Evolutionary conservation across 2,888 invertebrate genomes (phyloP), one percentile per base, ranked within the genome.

Genomic region (Graphium colonna): DNA sequence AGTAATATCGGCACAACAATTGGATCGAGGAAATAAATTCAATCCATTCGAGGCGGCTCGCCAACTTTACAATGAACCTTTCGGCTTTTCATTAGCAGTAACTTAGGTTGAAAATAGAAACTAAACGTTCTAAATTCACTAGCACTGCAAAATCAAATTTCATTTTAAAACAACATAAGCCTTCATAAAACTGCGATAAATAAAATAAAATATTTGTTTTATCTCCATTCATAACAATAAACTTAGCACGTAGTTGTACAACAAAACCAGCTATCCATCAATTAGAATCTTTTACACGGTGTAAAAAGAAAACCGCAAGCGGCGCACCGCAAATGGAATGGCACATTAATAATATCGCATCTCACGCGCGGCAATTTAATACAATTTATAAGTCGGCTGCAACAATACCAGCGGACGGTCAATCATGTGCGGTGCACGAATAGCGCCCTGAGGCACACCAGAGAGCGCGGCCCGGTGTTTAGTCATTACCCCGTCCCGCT

Each of bases 71-170:
- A 79, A 65, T 65, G 74, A 63, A 54, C 55, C 58, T 59, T 72
- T 68, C 62, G 74, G 75, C 69, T 76, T 85, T 82, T 79, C 80
- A 82, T 82, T 84, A 80, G 78, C 81, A 83, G 73, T 82, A 82
- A 83, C 77, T 82, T 82, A 75, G 12, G n/a, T 1, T 13, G n/a
- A n/a, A n/a, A n/a, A n/a, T n/a, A n/a, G 68, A 67, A 69, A 61
- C 60, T 63, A 63, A 65, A 69, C 73, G 71, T 3, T 43, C 12
- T 26, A 43, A 28, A 26, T 43, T 28, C 43, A 43, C 26, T n/a
- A 36, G 3, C 12, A 3, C 68, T 61, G 62, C 52, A 65, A n/a
- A 36, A 36, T 36, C 2, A 12, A 36, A 36, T 13, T 36, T 36
- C 21, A n/a, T 12, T 12, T n/a, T 36, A 4, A 36, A 36, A 36